phyloP scores from a whole-genome alignment of 2,113 vertebrate species.

The Ciconia stormi region DNA sequence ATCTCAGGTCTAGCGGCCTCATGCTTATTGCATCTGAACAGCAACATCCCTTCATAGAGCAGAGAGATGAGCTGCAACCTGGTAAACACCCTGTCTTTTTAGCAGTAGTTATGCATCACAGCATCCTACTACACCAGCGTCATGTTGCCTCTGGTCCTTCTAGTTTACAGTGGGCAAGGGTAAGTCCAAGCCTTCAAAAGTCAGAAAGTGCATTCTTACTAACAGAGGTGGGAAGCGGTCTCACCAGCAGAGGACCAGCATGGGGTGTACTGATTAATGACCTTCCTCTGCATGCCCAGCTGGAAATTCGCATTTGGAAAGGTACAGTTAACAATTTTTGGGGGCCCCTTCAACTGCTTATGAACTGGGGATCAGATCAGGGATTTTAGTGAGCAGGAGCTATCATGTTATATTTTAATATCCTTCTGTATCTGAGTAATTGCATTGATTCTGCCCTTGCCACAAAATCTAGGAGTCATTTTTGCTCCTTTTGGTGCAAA shows the following conservation, averaged over 20 bases:
- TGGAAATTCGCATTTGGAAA: neutral
- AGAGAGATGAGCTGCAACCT: neutral
- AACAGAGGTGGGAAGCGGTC: neutral
- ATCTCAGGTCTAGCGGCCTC: neutral
- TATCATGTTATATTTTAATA: neutral
- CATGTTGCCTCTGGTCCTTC: neutral
- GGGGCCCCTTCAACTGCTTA: neutral
- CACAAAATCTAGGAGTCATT: neutral
- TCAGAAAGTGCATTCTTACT: neutral
- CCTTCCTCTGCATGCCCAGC: neutral
- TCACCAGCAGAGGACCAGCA: neutral
- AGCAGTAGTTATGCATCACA: neutral
- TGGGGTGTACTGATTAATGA: neutral
- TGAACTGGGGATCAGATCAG: neutral
- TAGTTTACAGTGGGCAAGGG: neutral
- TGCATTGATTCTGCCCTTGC: neutral
- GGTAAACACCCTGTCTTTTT: neutral
- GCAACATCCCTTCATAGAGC: fast-evolving
- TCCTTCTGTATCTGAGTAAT: neutral
- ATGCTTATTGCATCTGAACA: neutral
- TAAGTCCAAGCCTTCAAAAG: neutral
- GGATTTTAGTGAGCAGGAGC: neutral
- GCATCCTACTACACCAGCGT: neutral
- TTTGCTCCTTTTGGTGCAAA: neutral
- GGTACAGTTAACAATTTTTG: neutral